Evolutionary conservation across 2,888 invertebrate genomes (phyloP).

Genomic region (Tinea pellionella): DNA sequence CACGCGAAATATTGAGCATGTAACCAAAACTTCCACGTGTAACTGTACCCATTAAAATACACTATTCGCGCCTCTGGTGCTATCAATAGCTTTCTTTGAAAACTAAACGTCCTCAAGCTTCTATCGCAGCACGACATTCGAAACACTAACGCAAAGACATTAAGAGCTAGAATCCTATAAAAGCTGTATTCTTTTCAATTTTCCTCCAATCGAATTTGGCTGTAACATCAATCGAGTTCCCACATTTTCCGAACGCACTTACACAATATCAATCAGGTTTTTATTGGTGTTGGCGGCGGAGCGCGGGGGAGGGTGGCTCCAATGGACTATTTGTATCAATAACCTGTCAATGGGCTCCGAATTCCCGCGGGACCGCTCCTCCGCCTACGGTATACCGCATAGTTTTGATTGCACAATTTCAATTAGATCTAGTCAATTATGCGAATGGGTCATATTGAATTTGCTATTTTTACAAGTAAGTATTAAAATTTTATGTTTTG

Average conservation of each 20-base stretch:
- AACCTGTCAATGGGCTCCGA: constrained; percentile 68
- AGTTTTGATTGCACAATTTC: constrained; percentile 45
- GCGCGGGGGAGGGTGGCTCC: constrained; percentile 30
- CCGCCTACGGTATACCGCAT: constrained; percentile 44
- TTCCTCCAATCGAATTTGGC: constrained; percentile 67
- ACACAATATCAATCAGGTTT: constrained; percentile 71
- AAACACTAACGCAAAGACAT: constrained; percentile 25
- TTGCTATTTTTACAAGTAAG: too few species aligned
- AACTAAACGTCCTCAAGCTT: constrained; percentile 30
- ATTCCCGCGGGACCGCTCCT: constrained; percentile 46
- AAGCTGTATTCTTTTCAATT: constrained; percentile 52
- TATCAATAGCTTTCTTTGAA: constrained; percentile 40
- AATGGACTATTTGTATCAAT: constrained; percentile 67
- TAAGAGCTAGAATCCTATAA: constrained; percentile 30
- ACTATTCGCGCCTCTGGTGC: constrained; percentile 61
- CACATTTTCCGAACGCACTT: constrained; percentile 69
- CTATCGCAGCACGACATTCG: constrained; percentile 21
- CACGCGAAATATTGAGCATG: neutral
- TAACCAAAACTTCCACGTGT: neutral
- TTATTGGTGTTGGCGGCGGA: constrained; percentile 64
- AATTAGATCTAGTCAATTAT: neutral
- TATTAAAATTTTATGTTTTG: too few species aligned
- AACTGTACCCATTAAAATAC: constrained; percentile 26
- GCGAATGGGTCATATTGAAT: too few species aligned
- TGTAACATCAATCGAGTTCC: constrained; percentile 69